Conservation (phyloP, 2,113 vertebrate genomes). For the Mus spicilegus region DNA sequence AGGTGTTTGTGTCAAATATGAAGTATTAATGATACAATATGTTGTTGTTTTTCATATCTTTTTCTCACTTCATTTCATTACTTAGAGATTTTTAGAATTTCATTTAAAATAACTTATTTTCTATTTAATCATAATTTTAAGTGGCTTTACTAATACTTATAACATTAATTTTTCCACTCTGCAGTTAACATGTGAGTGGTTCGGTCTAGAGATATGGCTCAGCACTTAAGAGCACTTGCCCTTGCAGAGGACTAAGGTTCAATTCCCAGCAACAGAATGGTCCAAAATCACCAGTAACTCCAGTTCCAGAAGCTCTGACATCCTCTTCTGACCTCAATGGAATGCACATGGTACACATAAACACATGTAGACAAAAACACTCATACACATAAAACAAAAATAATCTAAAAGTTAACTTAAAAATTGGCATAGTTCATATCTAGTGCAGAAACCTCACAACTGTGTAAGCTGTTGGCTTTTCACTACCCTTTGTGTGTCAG, state of each 20-base stretch:
- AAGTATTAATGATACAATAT: neutral
- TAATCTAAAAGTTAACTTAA: neutral
- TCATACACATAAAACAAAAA: neutral
- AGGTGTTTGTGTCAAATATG: neutral
- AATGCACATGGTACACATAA: neutral
- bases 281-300: neutral
- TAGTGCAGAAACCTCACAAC: neutral
- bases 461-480: neutral
- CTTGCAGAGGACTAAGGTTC: neutral
- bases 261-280: neutral
- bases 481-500: neutral
- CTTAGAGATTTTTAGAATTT: neutral
- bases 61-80: neutral
- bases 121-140: neutral
- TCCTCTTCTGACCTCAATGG: neutral
- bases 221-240: neutral
- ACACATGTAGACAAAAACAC: neutral
- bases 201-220: neutral
- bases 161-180: neutral
- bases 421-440: neutral
- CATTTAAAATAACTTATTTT: neutral
- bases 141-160: neutral
- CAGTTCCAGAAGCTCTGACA: neutral
- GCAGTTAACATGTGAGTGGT: neutral
- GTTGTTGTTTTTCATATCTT: neutral